Conservation (phyloP, 2,797 vertebrate genomes). For the Chrosomus eos region DNA sequence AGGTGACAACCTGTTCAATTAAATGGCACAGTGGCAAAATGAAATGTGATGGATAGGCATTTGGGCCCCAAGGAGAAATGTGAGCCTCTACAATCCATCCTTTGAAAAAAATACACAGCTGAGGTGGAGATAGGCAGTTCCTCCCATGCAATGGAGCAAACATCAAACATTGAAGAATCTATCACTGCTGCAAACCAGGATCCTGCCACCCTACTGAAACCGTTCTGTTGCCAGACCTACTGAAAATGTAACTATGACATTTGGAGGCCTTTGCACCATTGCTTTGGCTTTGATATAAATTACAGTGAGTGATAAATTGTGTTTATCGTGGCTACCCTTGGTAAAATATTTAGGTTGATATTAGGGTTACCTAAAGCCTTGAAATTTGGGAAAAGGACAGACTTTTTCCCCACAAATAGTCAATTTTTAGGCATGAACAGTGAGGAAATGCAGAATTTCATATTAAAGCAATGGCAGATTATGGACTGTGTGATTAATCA, state of each 20-base stretch:
- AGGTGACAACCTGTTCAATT: constrained; percentile 71
- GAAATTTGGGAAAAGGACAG: constrained; percentile 77
- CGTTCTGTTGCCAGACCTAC: constrained; percentile 65
- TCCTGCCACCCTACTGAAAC: constrained; percentile 63
- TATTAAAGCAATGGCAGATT: constrained; percentile 56
- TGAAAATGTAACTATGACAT: constrained; percentile 79
- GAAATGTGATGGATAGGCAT: constrained; percentile 67
- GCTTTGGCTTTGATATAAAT: constrained; percentile 71
- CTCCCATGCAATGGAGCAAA: constrained; percentile 49
- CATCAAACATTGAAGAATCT: constrained; percentile 58
- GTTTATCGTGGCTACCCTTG: constrained; percentile 67
- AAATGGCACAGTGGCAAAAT: constrained; percentile 66
- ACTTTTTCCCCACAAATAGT: constrained; percentile 67
- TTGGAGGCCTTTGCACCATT: constrained; percentile 69
- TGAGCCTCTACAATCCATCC: constrained; percentile 62
- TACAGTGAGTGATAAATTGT: constrained; percentile 74
- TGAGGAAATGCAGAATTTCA: constrained; percentile 55
- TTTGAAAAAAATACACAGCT: constrained; percentile 68
- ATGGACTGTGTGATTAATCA: neutral
- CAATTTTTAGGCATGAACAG: constrained; percentile 55
- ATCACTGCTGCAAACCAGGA: constrained; percentile 51
- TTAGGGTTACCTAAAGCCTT: constrained; percentile 60
- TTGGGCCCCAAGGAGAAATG: constrained; percentile 61
- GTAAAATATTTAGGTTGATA: constrained; percentile 74
- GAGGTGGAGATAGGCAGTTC: constrained; percentile 55